Evolutionary conservation across 2,888 invertebrate genomes (phyloP), one percentile per base, ranked within the genome.

Genomic region (Stenotaenia linearis): DNA sequence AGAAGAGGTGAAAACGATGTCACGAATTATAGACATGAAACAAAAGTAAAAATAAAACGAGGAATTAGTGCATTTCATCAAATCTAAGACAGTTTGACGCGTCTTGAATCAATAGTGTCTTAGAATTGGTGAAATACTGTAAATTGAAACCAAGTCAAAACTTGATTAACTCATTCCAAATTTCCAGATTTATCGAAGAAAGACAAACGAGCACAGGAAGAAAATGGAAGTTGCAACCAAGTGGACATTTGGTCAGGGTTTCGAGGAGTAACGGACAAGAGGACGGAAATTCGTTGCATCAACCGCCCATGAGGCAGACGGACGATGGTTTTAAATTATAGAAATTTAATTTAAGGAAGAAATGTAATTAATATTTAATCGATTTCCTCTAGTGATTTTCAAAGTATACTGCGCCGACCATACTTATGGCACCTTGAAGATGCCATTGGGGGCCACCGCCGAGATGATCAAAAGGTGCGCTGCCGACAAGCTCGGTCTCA

Each of bases 361-460:
- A 74, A 74, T 25, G 2, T 77, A 50, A 3, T 50, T 78, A 18
- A 21, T 25, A 6, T 50, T 50, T 50, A 21, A 35, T 6, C 4
- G 81, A 86, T n/a, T n/a, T n/a, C n/a, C n/a, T 87, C n/a, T 87
- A 93, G 93, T 92, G 77, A 92, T 93, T 82, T 92, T 93, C 86
- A 90, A 92, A 79, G 92, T 93, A 0, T 92, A 92, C 85, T 92
- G 92, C 85, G 92, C 92, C 50, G 93, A 93, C 85, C 92, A 93
- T 85, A 93, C 93, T 0, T 94, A 93, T 85, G 92, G 92, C 84
- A 93, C 93, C 0, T 86, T 94, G 78, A 89, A 92, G 82, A 89
- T 93, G 82, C 90, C 92, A 1, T 88, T 93, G 83, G 90, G 91
- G 83, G 90, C 92, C 10, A 90, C 91, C 0, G 92, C 92, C 7